Percentiles rank a stretch among this genome's conserved stretches.
phyloP scores from a whole-genome alignment of 2,797 vertebrate genomes.

The Bothrops alternatus region DNA sequence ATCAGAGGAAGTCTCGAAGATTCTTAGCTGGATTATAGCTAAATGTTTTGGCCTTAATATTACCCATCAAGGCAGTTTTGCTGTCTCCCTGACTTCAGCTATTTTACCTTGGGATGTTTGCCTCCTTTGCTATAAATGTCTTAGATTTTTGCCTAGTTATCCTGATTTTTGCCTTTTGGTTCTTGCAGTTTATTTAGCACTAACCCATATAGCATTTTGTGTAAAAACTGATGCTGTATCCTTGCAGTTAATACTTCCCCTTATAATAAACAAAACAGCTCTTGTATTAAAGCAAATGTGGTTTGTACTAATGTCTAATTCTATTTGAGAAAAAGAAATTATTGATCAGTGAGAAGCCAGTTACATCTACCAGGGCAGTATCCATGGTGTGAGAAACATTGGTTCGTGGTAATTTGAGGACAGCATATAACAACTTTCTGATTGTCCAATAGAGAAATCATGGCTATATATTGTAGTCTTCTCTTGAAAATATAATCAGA shows the following conservation, averaged over 20 bases:
- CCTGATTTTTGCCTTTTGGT: background rate
- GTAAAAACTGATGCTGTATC: constrained; percentile 4
- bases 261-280: constrained; percentile 15
- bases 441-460: background rate
- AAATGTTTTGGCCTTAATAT: background rate
- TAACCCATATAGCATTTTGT: constrained; percentile 18
- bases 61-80: background rate
- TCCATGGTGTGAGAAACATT: background rate
- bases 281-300: constrained; percentile 24
- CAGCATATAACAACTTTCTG: background rate
- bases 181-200: constrained; percentile 3
- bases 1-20: background rate
- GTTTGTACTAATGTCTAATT: constrained; percentile 20
- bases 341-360: background rate
- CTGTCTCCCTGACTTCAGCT: background rate
- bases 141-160: background rate
- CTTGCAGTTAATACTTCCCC: constrained; percentile 14
- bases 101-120: background rate
- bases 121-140: background rate
- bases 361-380: background rate
- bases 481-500: background rate
- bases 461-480: background rate
- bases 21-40: background rate
- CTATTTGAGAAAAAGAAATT: background rate
- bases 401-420: background rate